These are phyloP conservation scores for Chloropsis cyanopogon DNA, from an alignment of 2,113 vertebrate species.

Conservation along the genomic window DNA sequence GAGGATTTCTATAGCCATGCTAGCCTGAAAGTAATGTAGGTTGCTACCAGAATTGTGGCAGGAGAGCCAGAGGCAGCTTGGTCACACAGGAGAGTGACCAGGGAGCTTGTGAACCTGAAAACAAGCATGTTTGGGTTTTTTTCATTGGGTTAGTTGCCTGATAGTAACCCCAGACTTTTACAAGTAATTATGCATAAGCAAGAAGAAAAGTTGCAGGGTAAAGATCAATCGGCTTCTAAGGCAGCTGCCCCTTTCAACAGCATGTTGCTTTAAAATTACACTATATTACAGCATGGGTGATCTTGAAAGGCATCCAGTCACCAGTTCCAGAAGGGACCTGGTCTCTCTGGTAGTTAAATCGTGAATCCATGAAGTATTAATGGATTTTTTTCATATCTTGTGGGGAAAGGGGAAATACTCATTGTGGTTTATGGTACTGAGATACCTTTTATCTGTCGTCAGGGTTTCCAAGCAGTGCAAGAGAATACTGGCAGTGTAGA, in stretches of 20 bases:
- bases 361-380: not conserved
- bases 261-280: not conserved
- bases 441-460: not conserved
- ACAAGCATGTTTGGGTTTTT: not conserved
- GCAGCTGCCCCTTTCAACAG: not conserved
- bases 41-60: not conserved
- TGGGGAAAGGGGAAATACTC: not conserved
- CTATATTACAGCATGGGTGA: not conserved
- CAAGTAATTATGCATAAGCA: not conserved
- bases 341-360: not conserved
- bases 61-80: too few relatives aligned
- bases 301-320: not conserved
- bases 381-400: not conserved
- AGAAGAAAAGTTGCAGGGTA: not conserved
- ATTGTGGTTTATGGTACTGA: not conserved
- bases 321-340: not conserved
- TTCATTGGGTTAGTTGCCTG: not conserved
- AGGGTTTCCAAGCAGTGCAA: not conserved
- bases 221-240: not conserved
- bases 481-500: not conserved
- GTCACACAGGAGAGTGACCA: too few relatives aligned
- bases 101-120: not conserved
- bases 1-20: not conserved
- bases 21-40: not conserved
- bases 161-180: not conserved